Base-by-base conservation (phyloP, 2,113 vertebrate species). In the Melanerpes aurifrons region DNA sequence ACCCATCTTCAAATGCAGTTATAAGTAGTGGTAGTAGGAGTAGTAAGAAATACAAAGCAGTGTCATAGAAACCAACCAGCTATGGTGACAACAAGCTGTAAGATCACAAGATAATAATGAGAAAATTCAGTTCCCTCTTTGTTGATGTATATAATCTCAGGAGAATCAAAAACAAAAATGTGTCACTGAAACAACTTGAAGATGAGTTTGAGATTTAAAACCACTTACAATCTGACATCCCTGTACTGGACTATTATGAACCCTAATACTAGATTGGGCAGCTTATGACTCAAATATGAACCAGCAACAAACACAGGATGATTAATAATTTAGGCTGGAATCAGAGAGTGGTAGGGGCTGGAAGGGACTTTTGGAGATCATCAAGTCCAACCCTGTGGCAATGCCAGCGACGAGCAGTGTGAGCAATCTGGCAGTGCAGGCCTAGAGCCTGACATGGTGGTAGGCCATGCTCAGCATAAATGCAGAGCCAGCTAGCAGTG, bases 11-110 rank as follows among this genome's bases (percentile, higher is more conserved):
- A 87, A 79, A 82, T 61, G 56, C 50, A 82, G 82, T 47, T 16
- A 5, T 43, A 79, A 73, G 64, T 68, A 91, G 61, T 74, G 32
- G 58, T 54, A 84, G 86, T 87, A 95, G 31, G 85, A 95, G 31
- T 22, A 83, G 40, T 54, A 87, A 66, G 25, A 94, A 95, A 66
- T 48, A 76, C 26, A 87, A 87, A 89, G 57, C 9, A 2, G 13
- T 43, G 7, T 26, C 82, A 92, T 92, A 93, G 80, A 82, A 93
- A 87, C 32, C 93, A 92, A 88, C 8, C 59, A 76, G 61, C 76
- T 91, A 89, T 0, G 1, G 31, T 54, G 53, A 53, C 16, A 92
- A 79, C 50, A 89, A 93, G 63, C 50, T 85, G 28, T 58, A 86
- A 59, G 40, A 69, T 53, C 59, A 61, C 11, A 69, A 73, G 50